Evolutionary conservation across 2,113 vertebrate species (phyloP).

Genomic region (Apodemus speciosus): DNA sequence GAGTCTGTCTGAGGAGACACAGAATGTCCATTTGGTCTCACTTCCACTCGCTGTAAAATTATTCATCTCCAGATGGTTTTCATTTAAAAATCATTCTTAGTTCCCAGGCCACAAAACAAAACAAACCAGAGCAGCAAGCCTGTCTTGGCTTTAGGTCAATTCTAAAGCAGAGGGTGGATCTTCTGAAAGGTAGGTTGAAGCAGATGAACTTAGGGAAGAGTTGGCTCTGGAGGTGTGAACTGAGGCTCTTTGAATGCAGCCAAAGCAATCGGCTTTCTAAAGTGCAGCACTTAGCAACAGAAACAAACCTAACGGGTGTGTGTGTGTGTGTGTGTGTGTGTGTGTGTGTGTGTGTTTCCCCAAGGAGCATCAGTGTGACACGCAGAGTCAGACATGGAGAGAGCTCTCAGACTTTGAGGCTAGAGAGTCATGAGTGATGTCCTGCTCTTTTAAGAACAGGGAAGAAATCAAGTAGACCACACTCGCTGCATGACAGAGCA

Average conservation of each 20-base stretch:
- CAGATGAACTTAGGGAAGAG: conserved; percentile 19
- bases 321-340: too few relatives aligned
- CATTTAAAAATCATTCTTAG: conserved; percentile 54
- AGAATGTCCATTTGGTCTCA: conserved; percentile 23
- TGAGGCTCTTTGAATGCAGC: background rate
- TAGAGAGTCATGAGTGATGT: background rate
- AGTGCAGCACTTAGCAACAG: background rate
- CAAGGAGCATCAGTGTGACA: background rate
- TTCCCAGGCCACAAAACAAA: conserved; percentile 15
- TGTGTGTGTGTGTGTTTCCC: background rate
- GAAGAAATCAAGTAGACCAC: background rate
- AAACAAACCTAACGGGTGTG: background rate
- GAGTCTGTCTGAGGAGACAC: background rate
- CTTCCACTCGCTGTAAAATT: conserved; percentile 23
- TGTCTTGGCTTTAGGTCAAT: conserved; percentile 45
- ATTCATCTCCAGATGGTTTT: conserved; percentile 18
- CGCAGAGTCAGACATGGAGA: background rate
- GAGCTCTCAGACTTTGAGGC: background rate
- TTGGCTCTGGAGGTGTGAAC: background rate
- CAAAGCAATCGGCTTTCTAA: background rate
- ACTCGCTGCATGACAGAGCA: background rate
- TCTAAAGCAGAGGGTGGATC: conserved; percentile 33
- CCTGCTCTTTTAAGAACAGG: background rate
- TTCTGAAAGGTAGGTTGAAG: conserved; percentile 32
- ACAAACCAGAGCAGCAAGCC: conserved; percentile 17